Percentiles rank a stretch among this genome's conserved stretches.
Evolutionary conservation across 2,888 invertebrate genomes (phyloP).

Genomic region (Mythimna albipuncta): DNA sequence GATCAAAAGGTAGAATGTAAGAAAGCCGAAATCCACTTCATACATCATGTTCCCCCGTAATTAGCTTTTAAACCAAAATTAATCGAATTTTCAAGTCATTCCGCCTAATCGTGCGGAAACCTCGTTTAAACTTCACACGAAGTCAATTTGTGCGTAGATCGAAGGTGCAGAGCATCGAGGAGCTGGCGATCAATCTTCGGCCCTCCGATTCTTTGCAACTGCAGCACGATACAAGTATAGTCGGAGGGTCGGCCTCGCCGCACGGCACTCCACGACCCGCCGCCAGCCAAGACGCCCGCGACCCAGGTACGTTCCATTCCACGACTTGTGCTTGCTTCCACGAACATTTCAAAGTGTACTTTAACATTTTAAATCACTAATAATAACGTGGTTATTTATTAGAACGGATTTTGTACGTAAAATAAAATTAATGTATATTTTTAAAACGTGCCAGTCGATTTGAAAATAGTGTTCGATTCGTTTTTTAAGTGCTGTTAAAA

Average conservation of each 20-base stretch:
- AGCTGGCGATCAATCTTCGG: slow-evolving; percentile 77
- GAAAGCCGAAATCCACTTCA: slow-evolving; percentile 7
- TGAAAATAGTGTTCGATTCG: slow-evolving; percentile 32
- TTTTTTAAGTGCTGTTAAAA: slow-evolving; percentile 36
- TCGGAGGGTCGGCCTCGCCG: slow-evolving; percentile 49
- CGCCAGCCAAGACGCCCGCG: slow-evolving; percentile 75
- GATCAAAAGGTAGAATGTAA: slow-evolving; percentile 9
- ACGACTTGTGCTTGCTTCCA: slow-evolving; percentile 47
- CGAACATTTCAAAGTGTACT: slow-evolving; percentile 54
- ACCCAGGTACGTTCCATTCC: slow-evolving; percentile 63
- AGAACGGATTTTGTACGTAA: background rate
- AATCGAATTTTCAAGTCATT: slow-evolving; percentile 59
- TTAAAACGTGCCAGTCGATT: slow-evolving; percentile 7
- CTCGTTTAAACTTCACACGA: slow-evolving; percentile 64
- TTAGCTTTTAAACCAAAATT: slow-evolving; percentile 51
- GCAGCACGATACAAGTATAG: slow-evolving; percentile 72
- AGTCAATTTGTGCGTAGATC: slow-evolving; percentile 72
- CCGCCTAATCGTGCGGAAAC: slow-evolving; percentile 55
- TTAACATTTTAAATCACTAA: background rate
- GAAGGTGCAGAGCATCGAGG: slow-evolving; percentile 66
- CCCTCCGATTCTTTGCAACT: slow-evolving; percentile 76
- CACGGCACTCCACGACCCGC: slow-evolving; percentile 74
- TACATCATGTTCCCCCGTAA: slow-evolving; percentile 37
- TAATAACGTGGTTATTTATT: background rate
- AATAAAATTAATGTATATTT: background rate